Evolutionary conservation across 2,113 vertebrate species (phyloP).

Genomic region (Oncorhynchus masou): DNA sequence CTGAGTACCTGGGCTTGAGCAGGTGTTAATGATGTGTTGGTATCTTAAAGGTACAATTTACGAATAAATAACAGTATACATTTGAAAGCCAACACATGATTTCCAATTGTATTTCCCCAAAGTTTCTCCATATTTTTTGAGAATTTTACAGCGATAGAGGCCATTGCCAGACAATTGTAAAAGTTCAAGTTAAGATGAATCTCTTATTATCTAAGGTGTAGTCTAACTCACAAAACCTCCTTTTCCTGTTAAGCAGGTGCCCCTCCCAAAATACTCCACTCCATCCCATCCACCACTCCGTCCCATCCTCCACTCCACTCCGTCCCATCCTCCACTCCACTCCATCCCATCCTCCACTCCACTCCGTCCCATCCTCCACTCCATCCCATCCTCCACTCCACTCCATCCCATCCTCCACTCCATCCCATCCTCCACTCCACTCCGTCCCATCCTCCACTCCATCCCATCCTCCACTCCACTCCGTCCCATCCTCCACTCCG

Average conservation of each 20-base stretch:
- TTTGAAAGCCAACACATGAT: too few relatives aligned
- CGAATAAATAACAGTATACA: too few relatives aligned
- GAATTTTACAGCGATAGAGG: neutral
- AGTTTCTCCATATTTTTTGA: neutral
- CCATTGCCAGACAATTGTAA: neutral
- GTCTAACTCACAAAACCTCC: slow-evolving; percentile 17
- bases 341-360: too few relatives aligned
- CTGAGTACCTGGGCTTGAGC: neutral
- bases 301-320: too few relatives aligned
- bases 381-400: too few relatives aligned
- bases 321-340: too few relatives aligned
- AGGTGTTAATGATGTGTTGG: neutral
- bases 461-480: too few relatives aligned
- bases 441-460: too few relatives aligned
- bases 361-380: too few relatives aligned
- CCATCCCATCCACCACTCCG: slow-evolving; percentile 49
- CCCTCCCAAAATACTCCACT: slow-evolving; percentile 27
- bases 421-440: too few relatives aligned
- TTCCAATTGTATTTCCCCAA: neutral
- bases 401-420: too few relatives aligned
- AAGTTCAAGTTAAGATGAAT: neutral
- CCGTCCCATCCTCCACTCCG: too few relatives aligned
- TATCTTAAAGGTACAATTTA: neutral
- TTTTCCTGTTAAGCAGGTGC: neutral
- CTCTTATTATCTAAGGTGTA: neutral